These are phyloP conservation scores for Halictus quadricinctus DNA, from an alignment of 2,888 invertebrate species.

Conservation along the genomic window DNA sequence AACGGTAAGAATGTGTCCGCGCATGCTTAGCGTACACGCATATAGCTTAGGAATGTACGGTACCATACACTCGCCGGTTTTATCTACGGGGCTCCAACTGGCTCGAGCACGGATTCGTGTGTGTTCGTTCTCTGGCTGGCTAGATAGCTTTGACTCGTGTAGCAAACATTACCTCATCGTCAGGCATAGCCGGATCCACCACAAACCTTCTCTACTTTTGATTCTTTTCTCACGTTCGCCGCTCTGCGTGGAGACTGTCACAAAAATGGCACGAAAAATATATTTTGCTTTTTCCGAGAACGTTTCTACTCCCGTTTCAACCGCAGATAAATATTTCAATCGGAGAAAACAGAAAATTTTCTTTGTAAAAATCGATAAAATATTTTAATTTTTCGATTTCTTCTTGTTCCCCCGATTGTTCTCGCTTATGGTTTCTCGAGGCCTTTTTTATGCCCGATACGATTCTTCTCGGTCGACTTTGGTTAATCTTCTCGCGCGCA, in stretches of 20 bases:
- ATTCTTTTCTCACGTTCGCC: constrained; percentile 50
- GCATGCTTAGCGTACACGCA: constrained; percentile 39
- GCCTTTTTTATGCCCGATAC: background rate
- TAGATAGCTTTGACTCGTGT: constrained; percentile 66
- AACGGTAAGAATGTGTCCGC: constrained; percentile 29
- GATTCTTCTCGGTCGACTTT: constrained; percentile 21
- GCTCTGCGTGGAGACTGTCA: background rate
- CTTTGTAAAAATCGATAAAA: background rate
- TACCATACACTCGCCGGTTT: constrained; percentile 57
- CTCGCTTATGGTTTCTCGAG: no score
- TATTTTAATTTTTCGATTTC: background rate
- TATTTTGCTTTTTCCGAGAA: background rate
- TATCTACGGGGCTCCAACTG: constrained; percentile 59
- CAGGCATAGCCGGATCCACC: constrained; percentile 70
- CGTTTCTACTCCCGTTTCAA: no score
- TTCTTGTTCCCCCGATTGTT: no score
- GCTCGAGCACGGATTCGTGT: constrained; percentile 45
- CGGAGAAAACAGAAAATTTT: background rate
- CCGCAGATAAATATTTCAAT: background rate
- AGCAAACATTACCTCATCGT: constrained; percentile 71
- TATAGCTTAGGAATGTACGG: constrained; percentile 56
- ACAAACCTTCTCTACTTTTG: constrained; percentile 72
- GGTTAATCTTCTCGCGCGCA: constrained; percentile 43
- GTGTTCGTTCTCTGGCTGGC: constrained; percentile 57
- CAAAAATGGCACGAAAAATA: background rate